Evolutionary conservation across 2,797 vertebrate genomes (phyloP).

Genomic region (Echeneis naucrates): DNA sequence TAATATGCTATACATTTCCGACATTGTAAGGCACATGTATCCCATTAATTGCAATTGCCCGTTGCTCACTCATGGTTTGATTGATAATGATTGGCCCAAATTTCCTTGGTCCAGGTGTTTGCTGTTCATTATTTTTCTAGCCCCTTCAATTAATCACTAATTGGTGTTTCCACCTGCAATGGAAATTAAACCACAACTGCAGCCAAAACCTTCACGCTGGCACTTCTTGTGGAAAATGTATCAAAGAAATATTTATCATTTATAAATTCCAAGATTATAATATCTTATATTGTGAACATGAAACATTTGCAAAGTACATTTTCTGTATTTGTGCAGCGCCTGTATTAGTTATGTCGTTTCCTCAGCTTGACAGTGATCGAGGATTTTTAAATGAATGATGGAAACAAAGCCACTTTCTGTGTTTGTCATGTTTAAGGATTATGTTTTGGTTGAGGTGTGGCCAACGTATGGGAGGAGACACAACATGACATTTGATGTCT

Average conservation of each 20-base stretch:
- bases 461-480: conserved; percentile 22
- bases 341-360: conserved; percentile 20
- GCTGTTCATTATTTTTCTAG: conserved; percentile 80
- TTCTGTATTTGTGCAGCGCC: conserved; percentile 8
- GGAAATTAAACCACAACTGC: conserved; percentile 70
- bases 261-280: conserved; percentile 8
- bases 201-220: conserved; percentile 59
- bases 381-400: conserved; percentile 33
- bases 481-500: conserved; percentile 35
- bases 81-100: conserved; percentile 84
- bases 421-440: conserved; percentile 34
- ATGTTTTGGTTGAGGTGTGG: conserved; percentile 40
- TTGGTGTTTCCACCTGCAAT: conserved; percentile 85
- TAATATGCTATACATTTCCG: conserved; percentile 47
- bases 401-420: conserved; percentile 43
- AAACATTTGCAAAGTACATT: not conserved
- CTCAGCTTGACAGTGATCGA: conserved; percentile 14
- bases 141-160: conserved; percentile 86
- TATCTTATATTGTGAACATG: not conserved
- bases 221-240: conserved; percentile 18
- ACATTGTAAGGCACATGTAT: conserved; percentile 23
- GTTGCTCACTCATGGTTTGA: conserved; percentile 77
- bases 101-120: conserved; percentile 84
- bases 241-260: not conserved
- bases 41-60: conserved; percentile 55